phyloP scores from a whole-genome alignment of 2,888 invertebrate genomes.

The Tiphia femorata region DNA sequence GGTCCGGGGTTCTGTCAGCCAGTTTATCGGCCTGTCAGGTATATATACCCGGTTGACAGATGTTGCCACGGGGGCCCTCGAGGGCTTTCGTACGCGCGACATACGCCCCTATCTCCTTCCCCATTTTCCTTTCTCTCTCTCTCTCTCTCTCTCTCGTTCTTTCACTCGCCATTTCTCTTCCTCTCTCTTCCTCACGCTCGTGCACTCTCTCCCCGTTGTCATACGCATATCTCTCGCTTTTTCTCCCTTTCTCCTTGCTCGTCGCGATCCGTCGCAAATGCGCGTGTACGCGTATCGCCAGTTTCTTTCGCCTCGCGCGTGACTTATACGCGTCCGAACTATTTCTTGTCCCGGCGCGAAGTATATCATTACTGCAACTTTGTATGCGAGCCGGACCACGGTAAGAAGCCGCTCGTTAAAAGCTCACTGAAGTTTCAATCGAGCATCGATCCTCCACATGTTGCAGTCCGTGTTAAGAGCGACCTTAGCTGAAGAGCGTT shows the following conservation, averaged over 20 bases:
- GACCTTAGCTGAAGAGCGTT: too few relatives aligned
- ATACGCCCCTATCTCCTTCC: constrained; percentile 18
- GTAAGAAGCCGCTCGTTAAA: constrained; percentile 21
- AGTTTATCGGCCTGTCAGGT: constrained; percentile 50
- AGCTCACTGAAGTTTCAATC: constrained; percentile 3
- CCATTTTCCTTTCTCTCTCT: not conserved
- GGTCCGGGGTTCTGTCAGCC: constrained; percentile 44
- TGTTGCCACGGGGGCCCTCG: constrained; percentile 38
- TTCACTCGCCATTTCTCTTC: not conserved
- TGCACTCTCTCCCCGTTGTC: too few relatives aligned
- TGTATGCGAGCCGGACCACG: constrained; percentile 11
- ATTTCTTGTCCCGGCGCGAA: constrained; percentile 6
- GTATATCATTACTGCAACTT: constrained; percentile 21
- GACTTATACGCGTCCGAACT: constrained; percentile 4
- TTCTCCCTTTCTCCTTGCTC: not conserved
- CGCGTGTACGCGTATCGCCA: not conserved
- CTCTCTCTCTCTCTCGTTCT: not conserved
- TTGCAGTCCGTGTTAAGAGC: not conserved
- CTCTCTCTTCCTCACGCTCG: not conserved
- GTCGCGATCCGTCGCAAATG: constrained; percentile 2
- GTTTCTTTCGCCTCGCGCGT: not conserved
- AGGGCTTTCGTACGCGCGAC: constrained; percentile 27
- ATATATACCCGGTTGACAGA: constrained; percentile 47
- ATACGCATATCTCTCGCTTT: not conserved
- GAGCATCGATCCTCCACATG: not conserved